A percentile compares a stretch with the other conserved stretches of the same genome.
Conservation (phyloP, 2,888 invertebrate genomes). For the Chelonus formosanus region DNA sequence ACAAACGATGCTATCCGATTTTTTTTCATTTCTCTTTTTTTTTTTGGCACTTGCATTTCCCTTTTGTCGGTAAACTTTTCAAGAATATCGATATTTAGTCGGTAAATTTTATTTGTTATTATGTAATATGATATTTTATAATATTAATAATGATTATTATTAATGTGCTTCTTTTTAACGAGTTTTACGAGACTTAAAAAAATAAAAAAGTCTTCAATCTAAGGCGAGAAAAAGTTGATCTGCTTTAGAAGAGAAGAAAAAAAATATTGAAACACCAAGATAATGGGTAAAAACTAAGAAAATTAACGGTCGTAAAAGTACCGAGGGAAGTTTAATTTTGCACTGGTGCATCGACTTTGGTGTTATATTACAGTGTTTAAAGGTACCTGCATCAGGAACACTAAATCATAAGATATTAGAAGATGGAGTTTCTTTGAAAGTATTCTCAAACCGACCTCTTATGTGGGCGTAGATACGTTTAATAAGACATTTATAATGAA, state of each 20-base stretch:
- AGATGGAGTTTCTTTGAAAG: slow-evolving; percentile 40
- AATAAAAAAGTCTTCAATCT: too few relatives aligned
- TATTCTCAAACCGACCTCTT: slow-evolving; percentile 10
- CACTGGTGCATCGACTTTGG: slow-evolving; percentile 37
- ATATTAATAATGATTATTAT: too few relatives aligned
- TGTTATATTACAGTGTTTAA: slow-evolving; percentile 49
- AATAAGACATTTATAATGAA: too few relatives aligned
- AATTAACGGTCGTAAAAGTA: slow-evolving; percentile 31
- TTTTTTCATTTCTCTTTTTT: slow-evolving; percentile 26
- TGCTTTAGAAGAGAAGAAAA: too few relatives aligned
- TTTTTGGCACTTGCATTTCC: slow-evolving; percentile 24
- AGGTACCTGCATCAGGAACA: slow-evolving; percentile 55
- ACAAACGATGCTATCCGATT: slow-evolving; percentile 48
- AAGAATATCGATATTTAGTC: background rate
- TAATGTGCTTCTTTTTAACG: too few relatives aligned
- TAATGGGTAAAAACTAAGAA: background rate
- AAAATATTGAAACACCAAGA: background rate
- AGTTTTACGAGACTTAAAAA: too few relatives aligned
- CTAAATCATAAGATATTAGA: slow-evolving; percentile 64
- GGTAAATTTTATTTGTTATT: background rate
- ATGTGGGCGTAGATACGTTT: background rate
- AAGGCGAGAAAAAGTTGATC: too few relatives aligned
- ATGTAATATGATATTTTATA: too few relatives aligned
- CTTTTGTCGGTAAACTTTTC: slow-evolving; percentile 16
- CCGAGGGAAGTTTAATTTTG: slow-evolving; percentile 57